A percentile compares a stretch with the other conserved stretches of the same genome.
phyloP scores from a whole-genome alignment of 2,888 invertebrate species.

The Drosophila pegasa region DNA sequence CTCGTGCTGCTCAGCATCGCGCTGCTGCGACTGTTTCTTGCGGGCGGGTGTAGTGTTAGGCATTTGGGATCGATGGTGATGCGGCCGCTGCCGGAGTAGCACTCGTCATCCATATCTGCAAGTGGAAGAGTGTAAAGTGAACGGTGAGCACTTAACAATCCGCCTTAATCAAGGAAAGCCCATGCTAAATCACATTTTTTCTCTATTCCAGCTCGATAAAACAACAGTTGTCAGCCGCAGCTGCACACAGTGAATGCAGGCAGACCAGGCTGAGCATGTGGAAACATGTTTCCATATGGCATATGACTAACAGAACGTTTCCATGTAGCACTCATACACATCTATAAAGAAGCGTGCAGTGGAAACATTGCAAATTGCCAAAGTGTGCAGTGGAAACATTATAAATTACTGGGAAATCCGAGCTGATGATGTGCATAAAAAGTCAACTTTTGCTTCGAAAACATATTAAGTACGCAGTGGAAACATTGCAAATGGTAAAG shows the following conservation, averaged over 20 bases:
- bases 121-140: too few species aligned
- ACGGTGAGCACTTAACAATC: not conserved
- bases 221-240: not conserved
- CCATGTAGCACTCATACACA: not conserved
- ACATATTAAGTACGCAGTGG: too few species aligned
- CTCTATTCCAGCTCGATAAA: not conserved
- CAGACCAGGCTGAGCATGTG: too few species aligned
- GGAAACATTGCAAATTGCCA: too few species aligned
- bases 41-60: constrained; percentile 69
- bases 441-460: too few species aligned
- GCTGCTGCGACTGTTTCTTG: constrained; percentile 55
- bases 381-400: not conserved
- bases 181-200: not conserved
- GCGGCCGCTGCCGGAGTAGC: constrained; percentile 88
- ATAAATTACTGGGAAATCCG: too few species aligned
- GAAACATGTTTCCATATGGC: not conserved
- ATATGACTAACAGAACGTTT: not conserved
- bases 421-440: too few species aligned
- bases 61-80: constrained; percentile 80
- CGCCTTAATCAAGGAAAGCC: not conserved
- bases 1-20: constrained; percentile 57
- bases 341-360: not conserved
- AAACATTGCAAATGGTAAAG: not conserved
- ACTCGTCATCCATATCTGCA: constrained; percentile 95
- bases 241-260: not conserved